phyloP scores from a whole-genome alignment of 2,888 invertebrate species.

The Rhopalosiphum nymphaeae region DNA sequence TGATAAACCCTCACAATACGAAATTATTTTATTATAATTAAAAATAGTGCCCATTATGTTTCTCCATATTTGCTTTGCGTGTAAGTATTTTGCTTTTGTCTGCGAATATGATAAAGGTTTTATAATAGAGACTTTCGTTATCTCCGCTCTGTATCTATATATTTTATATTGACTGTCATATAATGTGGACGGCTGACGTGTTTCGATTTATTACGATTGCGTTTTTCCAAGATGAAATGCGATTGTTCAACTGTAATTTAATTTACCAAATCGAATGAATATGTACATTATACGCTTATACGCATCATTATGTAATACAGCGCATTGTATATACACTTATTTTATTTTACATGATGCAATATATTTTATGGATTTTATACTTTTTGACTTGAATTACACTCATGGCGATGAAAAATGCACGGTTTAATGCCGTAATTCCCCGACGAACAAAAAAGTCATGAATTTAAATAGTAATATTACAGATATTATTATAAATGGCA shows the following conservation, averaged over 20 bases:
- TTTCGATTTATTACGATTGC: background rate
- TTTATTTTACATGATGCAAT: background rate
- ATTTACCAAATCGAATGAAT: slow-evolving; percentile 4
- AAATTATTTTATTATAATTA: background rate
- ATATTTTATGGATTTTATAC: background rate
- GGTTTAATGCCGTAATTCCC: background rate
- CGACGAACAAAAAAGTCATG: background rate
- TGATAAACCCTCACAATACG: background rate
- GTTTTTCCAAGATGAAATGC: background rate
- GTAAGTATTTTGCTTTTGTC: background rate
- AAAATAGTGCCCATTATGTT: background rate
- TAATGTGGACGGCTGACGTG: background rate
- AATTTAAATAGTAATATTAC: background rate
- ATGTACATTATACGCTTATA: background rate
- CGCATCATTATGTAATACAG: background rate
- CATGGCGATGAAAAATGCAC: background rate
- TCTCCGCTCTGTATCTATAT: background rate
- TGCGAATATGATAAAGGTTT: background rate
- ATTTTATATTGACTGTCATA: background rate
- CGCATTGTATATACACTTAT: background rate
- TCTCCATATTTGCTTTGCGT: background rate
- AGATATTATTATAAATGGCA: background rate
- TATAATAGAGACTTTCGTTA: background rate
- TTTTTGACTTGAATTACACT: background rate
- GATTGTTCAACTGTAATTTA: slow-evolving; percentile 8